Conservation (phyloP, 2,113 vertebrate species). For the Sigmodon hispidus region DNA sequence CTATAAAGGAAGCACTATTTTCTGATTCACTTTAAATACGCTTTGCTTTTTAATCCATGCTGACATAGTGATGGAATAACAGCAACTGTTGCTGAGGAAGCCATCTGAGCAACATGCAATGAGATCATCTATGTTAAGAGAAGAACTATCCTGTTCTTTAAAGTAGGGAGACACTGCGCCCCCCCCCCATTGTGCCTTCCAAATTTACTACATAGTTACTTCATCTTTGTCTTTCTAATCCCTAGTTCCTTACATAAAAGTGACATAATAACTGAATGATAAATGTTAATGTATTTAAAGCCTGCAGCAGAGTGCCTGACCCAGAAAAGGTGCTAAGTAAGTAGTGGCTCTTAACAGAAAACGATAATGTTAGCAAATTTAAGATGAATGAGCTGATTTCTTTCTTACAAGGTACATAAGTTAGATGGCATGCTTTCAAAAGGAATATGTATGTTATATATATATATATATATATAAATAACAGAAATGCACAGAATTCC, state of each 20-base stretch:
- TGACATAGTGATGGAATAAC: not conserved
- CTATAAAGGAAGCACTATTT: constrained; percentile 15
- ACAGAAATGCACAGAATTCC: not conserved
- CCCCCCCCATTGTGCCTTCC: not conserved
- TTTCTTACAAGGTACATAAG: not conserved
- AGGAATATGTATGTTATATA: not conserved
- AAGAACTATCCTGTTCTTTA: not conserved
- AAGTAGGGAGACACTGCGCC: not conserved
- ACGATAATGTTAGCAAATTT: not conserved
- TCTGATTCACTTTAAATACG: constrained; percentile 44
- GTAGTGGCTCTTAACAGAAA: constrained; percentile 10
- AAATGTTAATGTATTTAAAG: constrained; percentile 26
- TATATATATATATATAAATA: not conserved
- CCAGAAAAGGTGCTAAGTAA: constrained; percentile 32
- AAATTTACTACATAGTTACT: not conserved
- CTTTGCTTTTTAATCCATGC: constrained; percentile 7
- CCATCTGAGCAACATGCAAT: not conserved
- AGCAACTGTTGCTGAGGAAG: not conserved
- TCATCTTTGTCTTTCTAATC: constrained; percentile 6
- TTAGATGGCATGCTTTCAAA: not conserved
- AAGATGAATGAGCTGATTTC: not conserved
- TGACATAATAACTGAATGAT: not conserved
- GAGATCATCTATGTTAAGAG: not conserved
- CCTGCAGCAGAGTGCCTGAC: not conserved
- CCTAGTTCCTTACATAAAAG: not conserved